phyloP scores from a whole-genome alignment of 2,888 invertebrate species.

The Blastobasis lacticolella region DNA sequence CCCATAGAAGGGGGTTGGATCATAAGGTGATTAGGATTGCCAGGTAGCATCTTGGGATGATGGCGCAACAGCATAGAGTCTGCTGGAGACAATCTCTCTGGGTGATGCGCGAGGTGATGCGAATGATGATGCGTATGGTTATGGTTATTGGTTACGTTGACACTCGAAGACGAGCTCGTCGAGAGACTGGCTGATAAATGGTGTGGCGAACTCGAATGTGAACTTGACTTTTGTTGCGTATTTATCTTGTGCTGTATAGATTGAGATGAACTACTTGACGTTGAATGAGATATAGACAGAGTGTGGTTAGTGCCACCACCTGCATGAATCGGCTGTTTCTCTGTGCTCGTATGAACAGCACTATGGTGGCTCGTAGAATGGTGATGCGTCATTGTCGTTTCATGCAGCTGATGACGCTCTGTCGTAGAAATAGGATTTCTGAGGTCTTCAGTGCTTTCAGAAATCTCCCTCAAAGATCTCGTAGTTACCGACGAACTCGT shows the following conservation, averaged over 20 bases:
- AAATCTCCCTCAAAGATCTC: slow-evolving; percentile 76
- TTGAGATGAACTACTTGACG: slow-evolving; percentile 78
- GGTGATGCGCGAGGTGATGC: slow-evolving; percentile 76
- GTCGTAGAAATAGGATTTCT: slow-evolving; percentile 62
- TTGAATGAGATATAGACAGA: slow-evolving; percentile 79
- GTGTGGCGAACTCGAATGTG: slow-evolving; percentile 66
- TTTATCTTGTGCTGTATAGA: slow-evolving; percentile 78
- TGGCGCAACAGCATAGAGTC: slow-evolving; percentile 67
- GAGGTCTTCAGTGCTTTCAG: slow-evolving; percentile 66
- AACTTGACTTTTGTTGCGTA: slow-evolving; percentile 63
- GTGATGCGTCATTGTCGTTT: slow-evolving; percentile 78
- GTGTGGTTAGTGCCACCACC: slow-evolving; percentile 73
- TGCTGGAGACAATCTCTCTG: slow-evolving; percentile 78
- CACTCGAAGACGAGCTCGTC: slow-evolving; percentile 66
- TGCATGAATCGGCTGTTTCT: slow-evolving; percentile 72
- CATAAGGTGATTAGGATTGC: slow-evolving; percentile 76
- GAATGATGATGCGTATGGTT: slow-evolving; percentile 80
- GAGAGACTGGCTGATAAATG: slow-evolving; percentile 72
- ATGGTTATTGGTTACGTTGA: slow-evolving; percentile 62
- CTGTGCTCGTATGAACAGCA: slow-evolving; percentile 77
- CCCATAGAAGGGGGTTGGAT: slow-evolving; percentile 79
- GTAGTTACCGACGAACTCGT: slow-evolving; percentile 82
- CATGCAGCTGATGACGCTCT: slow-evolving; percentile 77
- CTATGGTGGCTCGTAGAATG: slow-evolving; percentile 79
- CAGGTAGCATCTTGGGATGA: slow-evolving; percentile 71